Percentiles rank a stretch among this genome's conserved stretches.
Conservation (phyloP, 2,888 invertebrate species). For the Trichopoda pennipes region DNA sequence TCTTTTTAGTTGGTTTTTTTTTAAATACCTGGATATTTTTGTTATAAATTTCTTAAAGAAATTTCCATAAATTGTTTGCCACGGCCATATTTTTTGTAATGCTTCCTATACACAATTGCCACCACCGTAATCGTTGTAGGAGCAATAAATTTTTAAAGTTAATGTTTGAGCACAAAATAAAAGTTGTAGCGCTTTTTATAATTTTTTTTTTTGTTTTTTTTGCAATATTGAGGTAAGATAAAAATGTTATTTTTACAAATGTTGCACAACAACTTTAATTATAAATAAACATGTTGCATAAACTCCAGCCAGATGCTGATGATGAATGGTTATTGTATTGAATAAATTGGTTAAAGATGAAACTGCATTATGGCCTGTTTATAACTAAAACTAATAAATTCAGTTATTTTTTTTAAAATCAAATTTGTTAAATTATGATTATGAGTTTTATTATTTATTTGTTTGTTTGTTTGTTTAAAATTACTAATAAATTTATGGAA, state of each 20-base stretch:
- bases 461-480: not conserved
- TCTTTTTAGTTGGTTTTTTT: not conserved
- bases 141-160: constrained; percentile 47
- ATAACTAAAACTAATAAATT: not conserved
- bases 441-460: not conserved
- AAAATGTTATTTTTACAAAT: not conserved
- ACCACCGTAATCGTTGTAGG: constrained; percentile 49
- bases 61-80: constrained; percentile 21
- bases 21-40: constrained; percentile 49
- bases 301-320: not conserved
- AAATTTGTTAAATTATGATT: not conserved
- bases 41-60: constrained; percentile 50
- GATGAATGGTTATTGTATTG: not conserved
- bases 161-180: not conserved
- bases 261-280: constrained; percentile 33
- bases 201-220: not conserved
- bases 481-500: not conserved
- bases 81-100: constrained; percentile 16
- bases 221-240: not conserved
- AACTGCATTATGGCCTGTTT: not conserved
- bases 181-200: too few species aligned
- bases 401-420: not conserved
- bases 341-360: too few species aligned
- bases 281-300: not conserved
- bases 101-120: constrained; percentile 48